Evolutionary conservation across 2,113 vertebrate genomes (phyloP).

Genomic region (Malurus melanocephalus): DNA sequence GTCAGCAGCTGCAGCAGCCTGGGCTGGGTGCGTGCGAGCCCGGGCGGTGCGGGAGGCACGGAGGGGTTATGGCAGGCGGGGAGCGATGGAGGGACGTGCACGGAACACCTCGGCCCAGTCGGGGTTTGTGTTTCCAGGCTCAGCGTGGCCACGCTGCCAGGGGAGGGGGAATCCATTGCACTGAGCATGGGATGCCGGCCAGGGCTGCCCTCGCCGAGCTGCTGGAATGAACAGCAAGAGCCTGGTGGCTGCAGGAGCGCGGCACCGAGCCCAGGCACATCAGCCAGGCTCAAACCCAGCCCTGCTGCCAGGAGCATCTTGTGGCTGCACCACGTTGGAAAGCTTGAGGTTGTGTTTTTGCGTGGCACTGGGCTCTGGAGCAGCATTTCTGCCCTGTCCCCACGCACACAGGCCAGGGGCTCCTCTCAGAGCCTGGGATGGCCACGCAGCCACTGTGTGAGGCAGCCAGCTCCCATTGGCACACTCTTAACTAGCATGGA

Average conservation of each 20-base stretch:
- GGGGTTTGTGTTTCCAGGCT: background rate
- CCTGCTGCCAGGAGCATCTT: background rate
- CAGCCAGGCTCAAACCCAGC: background rate
- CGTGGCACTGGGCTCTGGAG: background rate
- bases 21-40: background rate
- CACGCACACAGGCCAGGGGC: fast-evolving
- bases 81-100: background rate
- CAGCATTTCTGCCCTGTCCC: background rate
- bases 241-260: background rate
- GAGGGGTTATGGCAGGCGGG: fast-evolving
- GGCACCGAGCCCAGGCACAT: background rate
- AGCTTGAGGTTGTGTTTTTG: background rate
- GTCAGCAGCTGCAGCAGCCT: background rate
- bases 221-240: background rate
- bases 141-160: background rate
- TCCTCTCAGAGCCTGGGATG: background rate
- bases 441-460: background rate
- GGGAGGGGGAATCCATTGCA: background rate
- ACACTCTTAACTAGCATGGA: fast-evolving
- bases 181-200: fast-evolving
- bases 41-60: background rate
- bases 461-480: background rate
- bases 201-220: background rate
- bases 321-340: background rate
- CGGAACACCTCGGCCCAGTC: background rate